Percentiles rank a stretch among this genome's conserved stretches.
Conservation (phyloP, 2,113 vertebrate genomes). For the Elephantulus edwardii region DNA sequence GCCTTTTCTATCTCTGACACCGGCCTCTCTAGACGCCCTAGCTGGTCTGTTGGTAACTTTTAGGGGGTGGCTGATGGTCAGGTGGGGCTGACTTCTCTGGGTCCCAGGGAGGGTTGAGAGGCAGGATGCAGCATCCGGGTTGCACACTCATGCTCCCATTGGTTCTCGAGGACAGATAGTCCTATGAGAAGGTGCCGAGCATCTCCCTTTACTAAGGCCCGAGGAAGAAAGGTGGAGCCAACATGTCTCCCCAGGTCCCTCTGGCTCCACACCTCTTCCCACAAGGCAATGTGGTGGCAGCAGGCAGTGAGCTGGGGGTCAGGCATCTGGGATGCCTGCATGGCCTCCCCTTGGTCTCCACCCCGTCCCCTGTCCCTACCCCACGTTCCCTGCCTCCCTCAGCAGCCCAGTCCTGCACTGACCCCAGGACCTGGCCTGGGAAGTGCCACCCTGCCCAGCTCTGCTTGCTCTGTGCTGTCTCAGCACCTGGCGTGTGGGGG, state of each 20-base stretch:
- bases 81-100: not conserved
- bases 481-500: not conserved
- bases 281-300: too few species aligned
- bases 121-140: fast-evolving
- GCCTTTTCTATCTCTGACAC: not conserved
- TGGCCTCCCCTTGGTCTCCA: not conserved
- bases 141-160: too few species aligned
- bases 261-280: not conserved
- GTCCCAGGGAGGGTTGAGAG: not conserved
- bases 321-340: not conserved
- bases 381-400: not conserved
- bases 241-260: not conserved
- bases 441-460: not conserved
- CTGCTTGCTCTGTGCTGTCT: not conserved
- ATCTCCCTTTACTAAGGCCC: not conserved
- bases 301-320: too few species aligned
- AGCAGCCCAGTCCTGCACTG: not conserved
- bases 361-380: too few species aligned
- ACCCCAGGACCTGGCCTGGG: not conserved
- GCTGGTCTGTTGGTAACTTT: not conserved
- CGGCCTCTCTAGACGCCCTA: not conserved
- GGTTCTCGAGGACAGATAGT: too few species aligned
- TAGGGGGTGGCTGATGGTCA: not conserved
- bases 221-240: not conserved
- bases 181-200: too few species aligned